phyloP scores from a whole-genome alignment of 2,888 invertebrate species.

The Hylaea fasciaria region DNA sequence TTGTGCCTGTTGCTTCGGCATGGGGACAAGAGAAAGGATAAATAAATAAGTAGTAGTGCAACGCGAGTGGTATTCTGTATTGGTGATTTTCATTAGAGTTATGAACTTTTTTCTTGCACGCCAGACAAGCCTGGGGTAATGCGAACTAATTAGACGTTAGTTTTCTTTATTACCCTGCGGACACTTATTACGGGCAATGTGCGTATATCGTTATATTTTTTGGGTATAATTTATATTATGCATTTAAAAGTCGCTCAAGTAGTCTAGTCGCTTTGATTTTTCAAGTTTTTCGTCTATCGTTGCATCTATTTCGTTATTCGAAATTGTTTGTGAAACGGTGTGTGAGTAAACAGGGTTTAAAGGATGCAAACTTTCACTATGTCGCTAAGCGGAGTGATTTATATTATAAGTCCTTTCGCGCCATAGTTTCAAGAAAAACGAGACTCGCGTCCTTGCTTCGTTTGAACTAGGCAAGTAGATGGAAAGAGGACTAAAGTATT shows the following conservation, averaged over 20 bases:
- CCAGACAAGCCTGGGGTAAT: constrained; percentile 43
- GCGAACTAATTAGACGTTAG: constrained; percentile 57
- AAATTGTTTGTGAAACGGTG: constrained; percentile 78
- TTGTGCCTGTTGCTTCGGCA: too few relatives aligned
- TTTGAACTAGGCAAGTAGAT: constrained; percentile 3
- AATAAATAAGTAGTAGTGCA: too few relatives aligned
- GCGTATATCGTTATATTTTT: constrained; percentile 40
- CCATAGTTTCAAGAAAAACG: background rate
- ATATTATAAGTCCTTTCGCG: background rate
- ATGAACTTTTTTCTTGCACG: too few relatives aligned
- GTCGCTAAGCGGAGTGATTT: too few relatives aligned
- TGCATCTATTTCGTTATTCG: constrained; percentile 76
- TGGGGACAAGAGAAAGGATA: too few relatives aligned
- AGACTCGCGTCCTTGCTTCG: constrained; percentile 12
- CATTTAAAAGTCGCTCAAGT: constrained; percentile 56
- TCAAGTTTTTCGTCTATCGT: constrained; percentile 59
- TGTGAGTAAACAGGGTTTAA: constrained; percentile 44
- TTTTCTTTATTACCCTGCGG: constrained; percentile 51
- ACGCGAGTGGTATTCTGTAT: too few relatives aligned
- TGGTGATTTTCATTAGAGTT: too few relatives aligned
- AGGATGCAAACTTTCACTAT: background rate
- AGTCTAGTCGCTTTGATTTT: constrained; percentile 37
- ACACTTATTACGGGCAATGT: constrained; percentile 24
- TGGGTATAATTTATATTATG: constrained; percentile 43
- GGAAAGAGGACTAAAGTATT: background rate